Base-by-base conservation (phyloP, 2,888 invertebrate species). In the Plagodis dolabraria region DNA sequence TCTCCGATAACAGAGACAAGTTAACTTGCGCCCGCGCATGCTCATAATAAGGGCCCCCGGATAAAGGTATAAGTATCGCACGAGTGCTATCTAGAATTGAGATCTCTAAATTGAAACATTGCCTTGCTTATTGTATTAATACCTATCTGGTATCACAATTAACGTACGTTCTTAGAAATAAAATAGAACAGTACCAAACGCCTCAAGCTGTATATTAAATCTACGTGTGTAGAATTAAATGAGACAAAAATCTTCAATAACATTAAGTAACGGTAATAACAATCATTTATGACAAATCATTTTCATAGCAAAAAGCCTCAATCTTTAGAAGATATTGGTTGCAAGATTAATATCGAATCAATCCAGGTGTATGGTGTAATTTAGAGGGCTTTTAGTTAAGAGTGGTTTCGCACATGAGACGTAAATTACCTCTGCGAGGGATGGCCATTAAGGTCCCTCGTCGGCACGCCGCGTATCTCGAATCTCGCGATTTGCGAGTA, bases 21-120 rank as follows among this genome's bases (percentile, higher is more conserved):
- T 89, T 89, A 89, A 90, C 88, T 91, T 86, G 85, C 77, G 81
- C 81, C 72, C 73, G 83, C 79, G 79, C 74, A 75, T 64, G 82
- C 79, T 84, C 82, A 83, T 89, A 89, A 90, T 88, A 88, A 89
- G 86, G 79, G 74, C 67, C 74, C 74, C 71, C 72, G 85, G 83
- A 85, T 85, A 85, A 82, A 85, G 84, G 83, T 83, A 82, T 83
- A 80, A 82, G 82, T 86, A 86, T 87, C 85, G 85, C 80, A 82
- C 77, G 75, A 76, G 72, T 75, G 79, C 81, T 89, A 91, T 91
- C 91, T 80, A 65, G 69, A 74, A 77, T 79, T 77, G 76, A 74
- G 82, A 91, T 91, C 91, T 86, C 85, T 85, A 85, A 89, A 91
- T 89, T 90, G 89, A 91, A 90, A 88, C 85, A 85, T 88, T 87